Base-by-base conservation (phyloP, 2,888 invertebrate species). In the Stenolophus ochropezus region DNA sequence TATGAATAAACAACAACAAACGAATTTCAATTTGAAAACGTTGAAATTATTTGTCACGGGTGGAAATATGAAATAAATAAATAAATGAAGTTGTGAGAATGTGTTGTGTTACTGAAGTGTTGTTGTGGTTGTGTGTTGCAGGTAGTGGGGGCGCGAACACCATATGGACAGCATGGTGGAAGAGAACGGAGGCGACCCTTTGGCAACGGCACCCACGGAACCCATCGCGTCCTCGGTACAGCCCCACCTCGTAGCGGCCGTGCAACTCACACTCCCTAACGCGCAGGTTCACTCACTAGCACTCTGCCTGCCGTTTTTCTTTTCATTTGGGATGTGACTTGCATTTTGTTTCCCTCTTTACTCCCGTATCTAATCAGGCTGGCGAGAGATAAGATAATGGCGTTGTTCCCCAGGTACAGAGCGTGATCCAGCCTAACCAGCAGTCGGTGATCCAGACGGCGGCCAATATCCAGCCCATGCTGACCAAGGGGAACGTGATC, bases 391-490 rank as follows among this genome's bases (percentile, higher is more conserved):
- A 58, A 58, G 58, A 18, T 18, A 58, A 23, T 65, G 23, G 33
- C 21, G 23, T 21, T 23, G 20, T 65, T n/a, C n/a, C n/a, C 80
- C 91, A 97, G 95, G 96, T 96, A 84, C 97, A 98, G 90, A 97
- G 97, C 86, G 98, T 98, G 84, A 98, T 98, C 89, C 98, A 98
- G 91, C 95, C 97, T 84, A 97, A 97, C 90, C 97, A 97, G 89
- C 97, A 97, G 89, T 97, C 97, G 85, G 98, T 98, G 77, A 98
- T 98, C 89, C 98, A 98, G 91, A 96, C 96, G 83, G 96, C 97
- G 84, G 94, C 96, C 78, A 96, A 95, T 88, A 92, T 95, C 86
- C 95, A 95, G 88, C 94, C 95, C 86, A 93, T 96, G 88, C 91
- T 97, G 89, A 93, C 95, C 85, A 97, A 97, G 91, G 95, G 94